Evolutionary conservation across 2,113 vertebrate genomes (phyloP).

Genomic region (Serinus canaria): DNA sequence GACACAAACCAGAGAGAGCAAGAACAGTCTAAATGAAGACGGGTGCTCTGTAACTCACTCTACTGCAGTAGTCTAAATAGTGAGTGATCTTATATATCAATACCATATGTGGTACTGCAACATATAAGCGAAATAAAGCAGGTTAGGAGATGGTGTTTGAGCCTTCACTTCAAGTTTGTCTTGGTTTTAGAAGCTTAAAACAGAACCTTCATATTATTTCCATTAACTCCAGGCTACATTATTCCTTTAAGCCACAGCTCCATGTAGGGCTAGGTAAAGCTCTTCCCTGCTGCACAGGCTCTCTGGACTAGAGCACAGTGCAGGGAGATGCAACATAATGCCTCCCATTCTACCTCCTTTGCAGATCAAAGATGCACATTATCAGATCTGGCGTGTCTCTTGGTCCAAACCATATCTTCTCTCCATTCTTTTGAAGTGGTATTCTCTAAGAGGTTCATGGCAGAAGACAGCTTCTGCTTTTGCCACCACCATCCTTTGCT

Average conservation of each 20-base stretch:
- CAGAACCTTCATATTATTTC: conserved; percentile 9
- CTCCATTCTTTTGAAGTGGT: not conserved
- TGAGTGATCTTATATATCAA: conserved; percentile 26
- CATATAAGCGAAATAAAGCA: conserved; percentile 9
- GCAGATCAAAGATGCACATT: not conserved
- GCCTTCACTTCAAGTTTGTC: conserved; percentile 27
- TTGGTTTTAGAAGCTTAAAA: conserved; percentile 18
- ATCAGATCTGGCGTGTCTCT: not conserved
- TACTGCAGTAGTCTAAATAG: conserved; percentile 40
- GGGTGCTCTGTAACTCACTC: not conserved
- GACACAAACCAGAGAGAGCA: conserved; percentile 20
- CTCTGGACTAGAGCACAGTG: not conserved
- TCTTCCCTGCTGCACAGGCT: not conserved
- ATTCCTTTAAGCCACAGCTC: not conserved
- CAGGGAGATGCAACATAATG: not conserved
- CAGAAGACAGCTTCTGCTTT: not conserved
- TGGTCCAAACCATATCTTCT: not conserved
- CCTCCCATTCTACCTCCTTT: not conserved
- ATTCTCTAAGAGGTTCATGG: not conserved
- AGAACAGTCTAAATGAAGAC: conserved; percentile 34
- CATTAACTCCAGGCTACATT: not conserved
- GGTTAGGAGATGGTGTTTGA: conserved; percentile 21
- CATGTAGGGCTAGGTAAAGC: not conserved
- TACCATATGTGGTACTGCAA: conserved; percentile 28
- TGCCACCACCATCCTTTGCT: rapidly evolving